A percentile compares a stretch with the other conserved stretches of the same genome.
phyloP scores from a whole-genome alignment of 2,797 vertebrate genomes.

The Malacoraja senta region DNA sequence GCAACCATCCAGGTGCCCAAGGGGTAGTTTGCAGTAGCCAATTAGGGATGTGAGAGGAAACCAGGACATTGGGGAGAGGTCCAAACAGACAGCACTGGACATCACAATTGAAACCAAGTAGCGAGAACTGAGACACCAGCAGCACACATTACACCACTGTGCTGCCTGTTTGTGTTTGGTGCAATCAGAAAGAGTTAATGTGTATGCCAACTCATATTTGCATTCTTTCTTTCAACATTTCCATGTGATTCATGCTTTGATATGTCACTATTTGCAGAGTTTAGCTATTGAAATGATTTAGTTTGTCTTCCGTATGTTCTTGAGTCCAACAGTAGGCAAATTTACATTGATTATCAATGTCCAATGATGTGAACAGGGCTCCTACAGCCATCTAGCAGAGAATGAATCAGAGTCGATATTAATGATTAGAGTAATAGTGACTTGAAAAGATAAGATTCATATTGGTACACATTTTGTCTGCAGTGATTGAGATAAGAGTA shows the following conservation, averaged over 20 bases:
- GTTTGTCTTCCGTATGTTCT: not conserved
- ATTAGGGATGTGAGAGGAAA: too few relatives aligned
- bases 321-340: not conserved
- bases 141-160: too few relatives aligned
- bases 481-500: too few relatives aligned
- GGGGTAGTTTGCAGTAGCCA: too few relatives aligned
- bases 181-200: not conserved
- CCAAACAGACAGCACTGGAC: too few relatives aligned
- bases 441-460: not conserved
- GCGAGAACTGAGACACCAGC: too few relatives aligned
- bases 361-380: too few relatives aligned
- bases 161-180: not conserved
- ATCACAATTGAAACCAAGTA: too few relatives aligned
- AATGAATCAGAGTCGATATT: not conserved
- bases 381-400: not conserved
- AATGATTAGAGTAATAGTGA: not conserved
- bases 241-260: not conserved
- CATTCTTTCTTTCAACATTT: not conserved
- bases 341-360: not conserved
- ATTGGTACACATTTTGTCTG: not conserved
- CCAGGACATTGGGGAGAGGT: too few relatives aligned
- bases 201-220: not conserved
- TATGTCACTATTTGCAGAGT: not conserved
- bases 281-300: not conserved
- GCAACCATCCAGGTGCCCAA: too few relatives aligned